Evolutionary conservation across 2,113 vertebrate species (phyloP), one percentile per base, ranked within the genome.

Genomic region (Calypte anna): DNA sequence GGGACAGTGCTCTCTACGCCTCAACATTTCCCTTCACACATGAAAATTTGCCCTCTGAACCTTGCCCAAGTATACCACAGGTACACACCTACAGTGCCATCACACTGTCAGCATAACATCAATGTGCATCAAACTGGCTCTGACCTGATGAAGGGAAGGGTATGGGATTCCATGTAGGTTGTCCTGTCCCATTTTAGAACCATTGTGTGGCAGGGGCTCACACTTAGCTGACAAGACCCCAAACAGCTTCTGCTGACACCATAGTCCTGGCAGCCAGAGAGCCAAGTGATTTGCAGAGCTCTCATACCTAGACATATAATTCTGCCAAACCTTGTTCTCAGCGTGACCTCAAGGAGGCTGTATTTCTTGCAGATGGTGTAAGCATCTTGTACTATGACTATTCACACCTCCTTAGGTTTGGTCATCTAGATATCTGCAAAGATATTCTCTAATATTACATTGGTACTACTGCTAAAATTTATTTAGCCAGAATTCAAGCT

Each of bases 81-180:
- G 40, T 66, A 63, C 19, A 63, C 19, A 55, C 22, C 25, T 25
- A n/a, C 54, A 16, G 38, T 64, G 33, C 54, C 53, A 31, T 48
- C 55, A 59, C 18, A 7, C 44, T 72, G 28, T 16, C 58, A 63
- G 63, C 38, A 82, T 63, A 59, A 67, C 10, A 23, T 33, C 31
- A 36, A 0, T 27, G 22, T 43, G 43, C 13, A 40, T 59, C 6
- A 55, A 73, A 66, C 1, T 2, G 17, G 20, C 62, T 92, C 74
- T 72, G 77, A 63, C 28, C n/a, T 21, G 18, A 27, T 25, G 33
- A n/a, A 57, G 25, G 50, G 10, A 50, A 33, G 44, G 3, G 31
- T 11, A 0, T 4, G 31, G 17, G 22, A 1, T 16, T 53, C 14
- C 2, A 0, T 12, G 24, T 36, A 46, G 9, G 19, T 14, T 54